Conservation (phyloP, 1,140 invertebrate species). For the Anastatus disparis region DNA sequence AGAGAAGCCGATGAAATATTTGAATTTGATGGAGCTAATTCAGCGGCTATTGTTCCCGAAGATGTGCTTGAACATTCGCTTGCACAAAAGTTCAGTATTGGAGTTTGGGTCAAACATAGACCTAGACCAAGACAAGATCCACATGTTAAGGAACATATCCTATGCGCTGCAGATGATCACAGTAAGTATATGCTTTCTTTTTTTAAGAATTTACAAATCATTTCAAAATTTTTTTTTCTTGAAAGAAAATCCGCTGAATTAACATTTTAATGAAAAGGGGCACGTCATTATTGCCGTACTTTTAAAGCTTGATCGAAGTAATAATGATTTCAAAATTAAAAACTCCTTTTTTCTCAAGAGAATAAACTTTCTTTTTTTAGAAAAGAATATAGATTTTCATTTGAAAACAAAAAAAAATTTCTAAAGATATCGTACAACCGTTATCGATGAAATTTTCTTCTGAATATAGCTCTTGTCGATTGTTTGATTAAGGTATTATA, state of each 20-base stretch:
- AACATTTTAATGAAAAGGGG: too few relatives aligned
- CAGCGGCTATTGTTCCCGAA: conserved; percentile 86
- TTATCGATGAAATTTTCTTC: background rate
- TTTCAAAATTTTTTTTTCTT: too few relatives aligned
- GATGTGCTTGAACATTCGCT: conserved; percentile 79
- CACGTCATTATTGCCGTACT: too few relatives aligned
- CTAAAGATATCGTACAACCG: too few relatives aligned
- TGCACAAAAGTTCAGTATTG: conserved; percentile 85
- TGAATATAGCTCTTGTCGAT: background rate
- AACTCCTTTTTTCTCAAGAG: too few relatives aligned
- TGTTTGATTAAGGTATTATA: conserved; percentile 6
- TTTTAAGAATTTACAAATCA: too few relatives aligned
- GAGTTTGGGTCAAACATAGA: conserved; percentile 93
- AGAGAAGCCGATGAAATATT: conserved; percentile 91
- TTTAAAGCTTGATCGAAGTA: too few relatives aligned
- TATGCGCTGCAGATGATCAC: conserved; percentile 96
- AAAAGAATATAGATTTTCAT: too few relatives aligned
- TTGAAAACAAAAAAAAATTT: too few relatives aligned
- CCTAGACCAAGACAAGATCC: conserved; percentile 79
- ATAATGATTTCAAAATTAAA: too few relatives aligned
- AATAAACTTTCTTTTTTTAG: too few relatives aligned
- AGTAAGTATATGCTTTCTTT: conserved; percentile 75
- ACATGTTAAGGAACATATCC: conserved; percentile 92
- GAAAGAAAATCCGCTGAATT: too few relatives aligned
- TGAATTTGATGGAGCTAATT: conserved; percentile 89